phyloP scores from a whole-genome alignment of 1,140 invertebrate species.

The Oreohelix idahoensis region DNA sequence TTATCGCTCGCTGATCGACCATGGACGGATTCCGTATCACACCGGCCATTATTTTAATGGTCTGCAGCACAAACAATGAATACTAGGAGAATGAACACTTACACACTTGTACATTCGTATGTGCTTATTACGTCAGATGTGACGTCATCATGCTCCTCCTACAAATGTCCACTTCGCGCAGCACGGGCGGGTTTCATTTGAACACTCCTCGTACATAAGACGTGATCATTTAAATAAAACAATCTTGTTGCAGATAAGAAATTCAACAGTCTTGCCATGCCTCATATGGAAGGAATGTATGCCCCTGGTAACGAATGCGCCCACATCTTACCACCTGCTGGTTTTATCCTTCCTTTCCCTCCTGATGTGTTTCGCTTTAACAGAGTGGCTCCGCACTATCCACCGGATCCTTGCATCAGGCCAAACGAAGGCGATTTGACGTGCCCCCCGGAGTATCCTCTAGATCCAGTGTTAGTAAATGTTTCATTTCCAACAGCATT shows the following conservation, averaged over 20 bases:
- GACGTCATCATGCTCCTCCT: no score
- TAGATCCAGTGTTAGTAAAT: not conserved
- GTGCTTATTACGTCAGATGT: no score
- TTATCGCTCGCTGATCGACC: no score
- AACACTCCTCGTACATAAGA: no score
- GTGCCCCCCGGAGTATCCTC: not conserved
- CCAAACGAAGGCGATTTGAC: slow-evolving; percentile 22
- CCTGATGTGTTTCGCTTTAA: slow-evolving; percentile 30
- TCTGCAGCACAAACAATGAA: no score
- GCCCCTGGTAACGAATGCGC: slow-evolving; percentile 9
- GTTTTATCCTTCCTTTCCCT: not conserved
- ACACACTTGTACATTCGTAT: no score
- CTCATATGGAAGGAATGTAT: slow-evolving; percentile 22
- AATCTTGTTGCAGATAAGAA: not conserved
- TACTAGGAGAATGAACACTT: no score
- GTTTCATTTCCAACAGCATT: not conserved
- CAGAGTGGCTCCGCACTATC: slow-evolving; percentile 15
- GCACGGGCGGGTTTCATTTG: no score
- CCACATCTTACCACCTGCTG: slow-evolving; percentile 17
- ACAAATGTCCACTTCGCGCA: no score
- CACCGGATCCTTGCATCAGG: slow-evolving; percentile 21
- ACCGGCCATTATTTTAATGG: no score
- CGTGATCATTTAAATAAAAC: no score
- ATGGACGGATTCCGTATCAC: no score
- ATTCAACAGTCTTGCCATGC: not conserved